Evolutionary conservation across 2,113 vertebrate genomes (phyloP), one percentile per base, ranked within the genome.

Genomic region (Electrona antarctica): DNA sequence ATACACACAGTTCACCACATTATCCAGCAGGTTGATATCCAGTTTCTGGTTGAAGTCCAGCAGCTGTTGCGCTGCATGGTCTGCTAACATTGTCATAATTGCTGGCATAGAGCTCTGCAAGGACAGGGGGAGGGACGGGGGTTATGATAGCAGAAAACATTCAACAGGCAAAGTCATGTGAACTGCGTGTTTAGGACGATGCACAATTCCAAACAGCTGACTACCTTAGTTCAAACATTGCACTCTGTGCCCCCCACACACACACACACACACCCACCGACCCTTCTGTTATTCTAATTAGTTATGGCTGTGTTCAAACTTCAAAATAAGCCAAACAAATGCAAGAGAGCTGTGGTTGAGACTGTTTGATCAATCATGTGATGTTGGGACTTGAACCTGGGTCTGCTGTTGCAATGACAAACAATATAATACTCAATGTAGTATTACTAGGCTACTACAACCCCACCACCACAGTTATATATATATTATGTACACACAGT

Each of bases 1-100:
- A 92, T 99, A 98, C 85, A 99, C 92, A 92, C 98, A 99, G 93
- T 99, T 99, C 91, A 99, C 97, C 83, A 99, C 97, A 83, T 97
- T 99, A 92, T 99, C 98, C 94, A 99, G 93, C 83, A 99, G 95
- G 92, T 99, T 99, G 93, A 99, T 99, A 93, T 99, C 98, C 95
- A 99, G 91, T 95, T 99, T 99, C 95, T 99, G 97, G 94, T 96
- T 98, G 95, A 99, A 99, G 95, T 99, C 98, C 90, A 99, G 97
- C 97, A 99, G 97, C 97, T 99, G 98, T 86, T 97, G 96, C 89
- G 98, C 98, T 98, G 98, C 97, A 94, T 99, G 97, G 95, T 99
- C 97, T 90, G 97, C 98, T 96, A 99, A 97, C 97, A 99, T 98
- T 96, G 98, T 99, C 98, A 99, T 99, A 97, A 98, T 95, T 98